Base-by-base conservation (phyloP, 1,140 invertebrate genomes). In the Drosophila kohkoa region DNA sequence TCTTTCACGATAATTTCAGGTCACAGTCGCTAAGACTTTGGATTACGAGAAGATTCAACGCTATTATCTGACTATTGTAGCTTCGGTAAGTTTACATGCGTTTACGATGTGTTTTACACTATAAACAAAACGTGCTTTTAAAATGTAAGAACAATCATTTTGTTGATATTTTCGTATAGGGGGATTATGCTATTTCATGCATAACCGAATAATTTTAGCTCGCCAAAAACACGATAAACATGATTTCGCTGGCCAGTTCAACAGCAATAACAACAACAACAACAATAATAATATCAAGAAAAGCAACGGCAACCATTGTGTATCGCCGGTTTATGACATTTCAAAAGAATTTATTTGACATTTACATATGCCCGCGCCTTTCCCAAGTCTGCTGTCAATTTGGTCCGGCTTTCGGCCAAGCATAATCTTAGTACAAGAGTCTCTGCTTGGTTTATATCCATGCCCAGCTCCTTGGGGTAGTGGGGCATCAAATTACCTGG, bases 1-100 rank as follows among this genome's bases (percentile, higher is more conserved):
- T 16, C 6, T 25, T 13, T 28, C 16, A 25, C 32, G n/a, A 41
- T 20, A n/a, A 11, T 38, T 62, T 3, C 59, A 92, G 92, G 95
- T 98, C 67, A 97, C 96, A 7, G 95, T 98, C n/a, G 97, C 97
- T 86, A 95, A 96, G 78, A 97, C 95, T 28, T 93, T 98, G 80
- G 97, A 98, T 93, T 98, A 96, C 92, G 97, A 98, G 92, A 96
- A 95, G 87, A 97, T 96, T n/a, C 96, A 97, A 91, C 95, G 96
- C 79, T 98, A 97, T 93, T 96, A 97, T 90, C 95, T 98, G 89
- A 98, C 97, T 68, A 96, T 98, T 90, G 95, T 98, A 72, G 97
- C 97, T 71, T 96, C 96, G 93, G 97, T 98, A 93, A 96, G 96
- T 96, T 43, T 13, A 43, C 41, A 43, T 43, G 5, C 41, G 2